Conservation (phyloP, 2,888 invertebrate genomes). For the Coleophora flavipennella region DNA sequence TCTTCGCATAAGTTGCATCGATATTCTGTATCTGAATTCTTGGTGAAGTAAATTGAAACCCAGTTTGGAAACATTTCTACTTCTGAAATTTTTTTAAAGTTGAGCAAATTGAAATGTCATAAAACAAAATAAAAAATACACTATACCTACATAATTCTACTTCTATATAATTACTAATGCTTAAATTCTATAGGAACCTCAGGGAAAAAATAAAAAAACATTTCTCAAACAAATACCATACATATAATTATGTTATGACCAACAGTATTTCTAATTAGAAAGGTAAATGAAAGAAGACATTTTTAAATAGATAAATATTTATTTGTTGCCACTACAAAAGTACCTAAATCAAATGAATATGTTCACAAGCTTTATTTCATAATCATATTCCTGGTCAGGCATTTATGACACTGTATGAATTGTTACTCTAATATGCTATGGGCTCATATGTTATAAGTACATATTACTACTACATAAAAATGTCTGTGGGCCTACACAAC, state of each 20-base stretch:
- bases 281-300: neutral
- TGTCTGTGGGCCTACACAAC: too few relatives aligned
- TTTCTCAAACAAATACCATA: neutral
- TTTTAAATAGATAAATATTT: too few relatives aligned
- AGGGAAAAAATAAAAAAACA: neutral
- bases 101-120: neutral
- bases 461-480: too few relatives aligned
- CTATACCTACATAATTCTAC: neutral
- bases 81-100: neutral
- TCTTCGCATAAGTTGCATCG: constrained; percentile 53
- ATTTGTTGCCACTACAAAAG: too few relatives aligned
- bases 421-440: too few relatives aligned
- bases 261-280: neutral
- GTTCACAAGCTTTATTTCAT: too few relatives aligned
- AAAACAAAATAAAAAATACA: neutral
- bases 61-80: constrained; percentile 36
- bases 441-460: too few relatives aligned
- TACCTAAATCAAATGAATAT: too few relatives aligned
- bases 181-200: neutral
- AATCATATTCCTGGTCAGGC: too few relatives aligned
- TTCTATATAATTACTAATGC: neutral
- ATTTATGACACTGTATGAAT: too few relatives aligned
- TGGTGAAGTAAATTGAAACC: constrained; percentile 48
- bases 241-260: too few relatives aligned
- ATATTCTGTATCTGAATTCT: constrained; percentile 22